phyloP scores from a whole-genome alignment of 2,113 vertebrate genomes.

The Motacilla tschutschensis region DNA sequence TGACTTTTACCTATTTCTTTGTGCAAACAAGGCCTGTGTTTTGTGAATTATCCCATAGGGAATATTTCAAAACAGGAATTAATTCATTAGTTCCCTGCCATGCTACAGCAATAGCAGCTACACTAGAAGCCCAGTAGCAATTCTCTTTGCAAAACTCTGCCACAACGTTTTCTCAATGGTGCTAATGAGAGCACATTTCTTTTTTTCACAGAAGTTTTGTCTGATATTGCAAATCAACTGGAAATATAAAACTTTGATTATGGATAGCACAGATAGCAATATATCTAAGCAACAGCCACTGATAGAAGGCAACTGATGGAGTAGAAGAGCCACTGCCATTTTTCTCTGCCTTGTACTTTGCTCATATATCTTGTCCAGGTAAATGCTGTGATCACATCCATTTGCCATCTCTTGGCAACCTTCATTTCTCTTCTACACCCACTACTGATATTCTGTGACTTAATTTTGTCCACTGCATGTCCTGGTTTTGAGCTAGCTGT shows the following conservation, averaged over 20 bases:
- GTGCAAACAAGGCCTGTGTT: constrained; percentile 34
- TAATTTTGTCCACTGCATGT: constrained; percentile 44
- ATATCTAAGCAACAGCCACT: neutral
- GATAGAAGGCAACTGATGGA: neutral
- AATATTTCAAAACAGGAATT: constrained; percentile 43
- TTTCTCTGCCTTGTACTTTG: constrained; percentile 14
- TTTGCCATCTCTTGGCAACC: constrained; percentile 36
- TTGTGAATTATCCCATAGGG: constrained; percentile 9
- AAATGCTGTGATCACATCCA: constrained; percentile 39
- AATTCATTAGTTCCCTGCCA: constrained; percentile 22
- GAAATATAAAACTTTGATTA: constrained; percentile 36
- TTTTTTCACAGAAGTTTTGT: neutral
- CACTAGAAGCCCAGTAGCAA: constrained; percentile 17
- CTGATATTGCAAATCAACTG: constrained; percentile 1
- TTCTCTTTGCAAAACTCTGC: neutral
- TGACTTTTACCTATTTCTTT: neutral
- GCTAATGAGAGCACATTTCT: constrained; percentile 25
- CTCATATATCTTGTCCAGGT: constrained; percentile 3
- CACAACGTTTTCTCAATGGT: neutral
- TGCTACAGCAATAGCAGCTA: neutral
- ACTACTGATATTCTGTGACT: neutral
- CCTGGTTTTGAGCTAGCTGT: constrained; percentile 33
- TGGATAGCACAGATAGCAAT: neutral
- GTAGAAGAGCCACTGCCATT: neutral
- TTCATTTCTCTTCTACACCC: constrained; percentile 30